A percentile compares a stretch with the other conserved stretches of the same genome.
Conservation (phyloP, 2,797 vertebrate genomes). For the Melanotaenia nigrans region DNA sequence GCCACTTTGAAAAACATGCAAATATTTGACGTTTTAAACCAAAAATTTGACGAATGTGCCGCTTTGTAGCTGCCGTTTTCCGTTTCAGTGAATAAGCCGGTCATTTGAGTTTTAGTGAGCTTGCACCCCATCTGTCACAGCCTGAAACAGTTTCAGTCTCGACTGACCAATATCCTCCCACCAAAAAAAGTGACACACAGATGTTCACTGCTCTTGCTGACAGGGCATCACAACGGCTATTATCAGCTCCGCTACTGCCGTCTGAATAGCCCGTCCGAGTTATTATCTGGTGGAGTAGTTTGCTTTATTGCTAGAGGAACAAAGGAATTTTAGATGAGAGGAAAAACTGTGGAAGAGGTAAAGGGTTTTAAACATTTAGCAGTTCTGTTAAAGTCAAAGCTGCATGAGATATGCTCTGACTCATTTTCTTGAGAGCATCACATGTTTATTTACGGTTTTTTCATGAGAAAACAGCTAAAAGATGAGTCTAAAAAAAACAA, state of each 20-base stretch:
- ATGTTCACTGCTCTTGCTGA: slow-evolving; percentile 63
- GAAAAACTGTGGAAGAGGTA: slow-evolving; percentile 21
- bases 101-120: slow-evolving; percentile 34
- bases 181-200: slow-evolving; percentile 60
- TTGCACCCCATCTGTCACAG: slow-evolving; percentile 42
- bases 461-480: slow-evolving; percentile 13
- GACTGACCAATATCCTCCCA: slow-evolving; percentile 37
- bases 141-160: slow-evolving; percentile 38
- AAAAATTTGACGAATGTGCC: neutral
- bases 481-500: no score
- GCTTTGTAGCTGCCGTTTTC: slow-evolving; percentile 14
- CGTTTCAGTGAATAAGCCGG: slow-evolving; percentile 4
- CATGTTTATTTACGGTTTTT: slow-evolving; percentile 23
- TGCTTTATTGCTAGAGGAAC: slow-evolving; percentile 45
- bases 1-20: neutral
- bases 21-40: slow-evolving; percentile 20
- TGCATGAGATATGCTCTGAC: slow-evolving; percentile 50
- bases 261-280: slow-evolving; percentile 50
- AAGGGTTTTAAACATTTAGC: slow-evolving; percentile 39
- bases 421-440: slow-evolving; percentile 47
- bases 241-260: slow-evolving; percentile 48
- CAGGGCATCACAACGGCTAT: slow-evolving; percentile 70
- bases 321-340: slow-evolving; percentile 41
- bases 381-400: slow-evolving; percentile 52
- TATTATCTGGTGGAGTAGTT: slow-evolving; percentile 64